phyloP scores from a whole-genome alignment of 2,888 invertebrate genomes.

The Coleophora deauratella region DNA sequence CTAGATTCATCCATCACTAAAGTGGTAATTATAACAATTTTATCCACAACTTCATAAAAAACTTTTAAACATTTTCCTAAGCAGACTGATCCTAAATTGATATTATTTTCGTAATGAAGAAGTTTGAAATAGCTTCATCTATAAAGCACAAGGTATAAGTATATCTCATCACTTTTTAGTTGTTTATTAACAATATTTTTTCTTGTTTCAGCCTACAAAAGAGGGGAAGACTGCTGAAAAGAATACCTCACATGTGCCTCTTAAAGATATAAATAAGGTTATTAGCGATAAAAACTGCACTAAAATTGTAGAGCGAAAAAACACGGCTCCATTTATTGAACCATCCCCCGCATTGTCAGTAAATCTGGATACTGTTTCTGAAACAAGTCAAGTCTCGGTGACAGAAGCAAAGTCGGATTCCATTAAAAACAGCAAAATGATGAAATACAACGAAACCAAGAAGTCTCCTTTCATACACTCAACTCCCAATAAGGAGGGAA shows the following conservation, averaged over 20 bases:
- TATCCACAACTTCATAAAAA: no score
- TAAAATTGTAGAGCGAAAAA: constrained; percentile 40
- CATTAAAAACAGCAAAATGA: constrained; percentile 51
- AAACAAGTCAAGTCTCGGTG: constrained; percentile 24
- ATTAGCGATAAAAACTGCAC: constrained; percentile 34
- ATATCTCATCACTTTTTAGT: no score
- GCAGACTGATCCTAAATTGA: no score
- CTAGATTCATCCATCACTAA: neutral
- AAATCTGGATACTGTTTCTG: no score
- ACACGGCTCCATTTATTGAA: neutral
- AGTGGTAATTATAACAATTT: no score
- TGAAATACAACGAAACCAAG: constrained; percentile 55
- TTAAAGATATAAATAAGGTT: constrained; percentile 43
- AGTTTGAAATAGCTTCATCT: no score
- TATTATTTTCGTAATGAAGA: no score
- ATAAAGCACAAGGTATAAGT: no score
- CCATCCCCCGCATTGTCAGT: no score
- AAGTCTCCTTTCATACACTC: constrained; percentile 64
- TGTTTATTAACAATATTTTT: no score
- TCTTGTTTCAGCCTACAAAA: constrained; percentile 47
- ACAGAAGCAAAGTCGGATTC: constrained; percentile 42
- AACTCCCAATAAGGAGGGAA: constrained; percentile 62
- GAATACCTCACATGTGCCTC: constrained; percentile 41
- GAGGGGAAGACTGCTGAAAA: constrained; percentile 33
- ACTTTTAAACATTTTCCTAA: no score